Evolutionary conservation across 1,140 invertebrate genomes (phyloP), one percentile per base, ranked within the genome.

Genomic region (Helicoverpa zea): DNA sequence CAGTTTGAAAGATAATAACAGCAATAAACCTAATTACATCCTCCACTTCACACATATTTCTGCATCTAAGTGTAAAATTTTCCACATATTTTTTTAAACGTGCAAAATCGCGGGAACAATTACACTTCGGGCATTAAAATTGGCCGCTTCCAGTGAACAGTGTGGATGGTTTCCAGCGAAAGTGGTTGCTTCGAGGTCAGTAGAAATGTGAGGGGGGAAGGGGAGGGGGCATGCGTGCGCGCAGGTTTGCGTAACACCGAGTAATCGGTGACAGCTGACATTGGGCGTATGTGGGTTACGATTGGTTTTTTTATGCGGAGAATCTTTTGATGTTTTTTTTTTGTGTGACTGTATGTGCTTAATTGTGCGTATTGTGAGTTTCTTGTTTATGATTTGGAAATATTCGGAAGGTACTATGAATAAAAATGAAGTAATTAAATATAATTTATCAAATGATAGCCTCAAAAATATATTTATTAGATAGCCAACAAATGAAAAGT

Each of bases 171-270:
- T 14, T 16, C 16, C 78, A 79, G 68, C 78, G 78, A 79, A 79
- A 79, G 78, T 79, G 68, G 16, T 35, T 13, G 52, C 13, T 47
- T 23, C 78, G 78, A 72, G 75, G 75, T 77, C 75, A 72, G 47
- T 72, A 72, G 68, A 72, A 72, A 72, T 51, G 64, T 16, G 63
- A n/a, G 63, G 63, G 29, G 58, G 18, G 59, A 10, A 9, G 59
- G 3, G 68, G 66, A 49, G 61, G 68, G 66, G 68, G 61, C 52
- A 4, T 77, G 80, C 61, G 74, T 81, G 43, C 72, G 79, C 80
- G 80, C 80, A 58, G 52, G 80, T 68, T 81, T 81, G 66, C 80
- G 80, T 76, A 81, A 81, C 56, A 29, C 9, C 64, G n/a, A 35
- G 78, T 79, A 79, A 79, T 29, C 78, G 56, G 68, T 54, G 75